Percentiles rank a stretch among this genome's conserved stretches.
Conservation (phyloP, 2,888 invertebrate genomes). For the Sphaerophoria rueppellii region DNA sequence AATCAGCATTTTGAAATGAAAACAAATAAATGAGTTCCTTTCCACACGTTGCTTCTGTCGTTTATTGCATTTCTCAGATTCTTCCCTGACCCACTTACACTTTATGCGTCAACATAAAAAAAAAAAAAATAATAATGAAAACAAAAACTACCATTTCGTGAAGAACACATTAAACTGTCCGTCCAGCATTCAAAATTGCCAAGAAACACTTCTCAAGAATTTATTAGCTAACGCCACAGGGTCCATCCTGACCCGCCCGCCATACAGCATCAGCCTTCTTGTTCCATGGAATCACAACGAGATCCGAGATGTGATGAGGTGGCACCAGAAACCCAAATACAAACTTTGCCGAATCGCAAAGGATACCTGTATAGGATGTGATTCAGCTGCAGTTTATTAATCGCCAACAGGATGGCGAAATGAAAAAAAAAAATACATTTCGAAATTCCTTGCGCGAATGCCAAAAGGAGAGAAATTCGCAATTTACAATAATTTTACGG, state of each 20-base stretch:
- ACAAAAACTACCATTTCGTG: constrained; percentile 6
- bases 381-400: constrained; percentile 66
- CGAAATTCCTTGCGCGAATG: constrained; percentile 52
- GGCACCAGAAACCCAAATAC: constrained; percentile 46
- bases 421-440: constrained; percentile 17
- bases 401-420: constrained; percentile 37
- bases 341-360: background rate
- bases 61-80: background rate
- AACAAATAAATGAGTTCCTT: constrained; percentile 33
- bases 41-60: constrained; percentile 53
- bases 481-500: constrained; percentile 67
- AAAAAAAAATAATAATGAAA: constrained; percentile 1
- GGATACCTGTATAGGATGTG: constrained; percentile 12
- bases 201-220: constrained; percentile 60
- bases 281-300: background rate
- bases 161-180: constrained; percentile 59
- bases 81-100: constrained; percentile 61
- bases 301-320: constrained; percentile 46
- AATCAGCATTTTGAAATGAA: constrained; percentile 63
- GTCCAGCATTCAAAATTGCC: constrained; percentile 44
- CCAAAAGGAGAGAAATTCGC: constrained; percentile 64
- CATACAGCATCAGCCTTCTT: background rate
- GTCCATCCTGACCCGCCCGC: constrained; percentile 32
- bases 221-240: constrained; percentile 73
- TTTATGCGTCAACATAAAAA: constrained; percentile 1